Base-by-base conservation (phyloP, 2,888 invertebrate species). In the Andrena hattorfiana region DNA sequence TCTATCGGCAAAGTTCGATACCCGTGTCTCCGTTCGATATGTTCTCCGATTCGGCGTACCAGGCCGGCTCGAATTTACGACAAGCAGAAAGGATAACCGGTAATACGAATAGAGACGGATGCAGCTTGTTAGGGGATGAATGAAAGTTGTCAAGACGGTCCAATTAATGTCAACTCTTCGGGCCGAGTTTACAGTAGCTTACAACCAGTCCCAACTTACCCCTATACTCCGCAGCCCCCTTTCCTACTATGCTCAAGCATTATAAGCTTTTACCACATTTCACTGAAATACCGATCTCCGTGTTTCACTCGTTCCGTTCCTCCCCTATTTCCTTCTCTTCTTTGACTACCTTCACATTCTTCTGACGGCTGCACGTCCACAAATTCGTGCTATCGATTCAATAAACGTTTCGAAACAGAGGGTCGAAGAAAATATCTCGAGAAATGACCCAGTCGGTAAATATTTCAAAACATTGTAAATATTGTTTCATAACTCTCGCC, bases 111-210 rank as follows among this genome's bases (percentile, higher is more conserved):
- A 90, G 90, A 92, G 91, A 92, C 91, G 92, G 91, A 93, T 91
- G 91, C 92, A 93, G 91, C 93, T 93, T 93, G 93, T 93, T 93
- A 93, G 92, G 90, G 92, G 93, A 93, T 93, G 92, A 93, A 93
- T 93, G 93, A 93, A 93, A 93, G 92, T 93, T 93, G 93, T 93
- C 93, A 93, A 93, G 93, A 90, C 92, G 93, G 92, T 93, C 93
- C 93, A 93, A 93, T 93, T 93, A 93, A 93, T 93, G 92, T 93
- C 93, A 93, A 93, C 93, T 93, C 92, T 92, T 93, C 91, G 89
- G 91, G 89, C 88, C 83, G 89, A 91, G 92, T 92, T 92, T 93
- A 92, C 91, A 88, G 87, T 89, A 89, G 92, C 90, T 92, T 92
- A 92, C 91, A 87, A 92, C 87, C 89, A 86, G 76, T 81, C 79